Evolutionary conservation across 2,888 invertebrate species (phyloP), one percentile per base, ranked within the genome.

Genomic region (Clostera curtula): DNA sequence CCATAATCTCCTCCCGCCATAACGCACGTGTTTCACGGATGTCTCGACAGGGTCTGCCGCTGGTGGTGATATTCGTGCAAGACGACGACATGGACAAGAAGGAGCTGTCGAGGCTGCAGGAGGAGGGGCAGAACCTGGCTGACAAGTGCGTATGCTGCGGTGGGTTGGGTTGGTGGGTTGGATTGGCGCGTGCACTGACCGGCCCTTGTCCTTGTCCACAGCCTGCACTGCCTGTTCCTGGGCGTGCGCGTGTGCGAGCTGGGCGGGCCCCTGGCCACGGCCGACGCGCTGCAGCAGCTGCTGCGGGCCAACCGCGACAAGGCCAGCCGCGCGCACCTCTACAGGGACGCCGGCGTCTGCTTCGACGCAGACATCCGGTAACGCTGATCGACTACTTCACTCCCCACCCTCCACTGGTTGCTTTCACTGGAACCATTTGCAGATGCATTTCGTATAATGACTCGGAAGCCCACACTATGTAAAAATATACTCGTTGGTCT

Each of bases 41-140:
- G n/a, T n/a, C n/a, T 18, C 38, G 29, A 0, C 43, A 85, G 83
- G 83, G 84, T 14, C 46, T 96, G 43, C 97, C 97, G 2, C 90
- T 96, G 56, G 95, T 96, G 23, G 88, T 97, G 51, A 90, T 97
- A 77, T 95, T 96, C 67, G 91, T 95, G 12, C 93, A 94, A 63
- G 95, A 96, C 71, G 86, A 92, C 7, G 86, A 86, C 33, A 89
- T 94, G 64, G 92, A 92, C 44, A 95, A 96, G 66, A 91, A 93
- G 53, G 96, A 95, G 64, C 85, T 93, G n/a, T 86, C 92, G 40
- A 89, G 92, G 56, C 85, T 97, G 29, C 89, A 94, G 37, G 93
- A 95, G 54, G 95, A 96, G 64, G 97, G 96, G 3, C 93, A 95
- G 75, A 92, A 91, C 72, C 86, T 97, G 26, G 94, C 96, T 23